Percentiles rank a stretch among this genome's conserved stretches.
phyloP scores from a whole-genome alignment of 2,113 vertebrate species.

The Orientallactaga bullata region DNA sequence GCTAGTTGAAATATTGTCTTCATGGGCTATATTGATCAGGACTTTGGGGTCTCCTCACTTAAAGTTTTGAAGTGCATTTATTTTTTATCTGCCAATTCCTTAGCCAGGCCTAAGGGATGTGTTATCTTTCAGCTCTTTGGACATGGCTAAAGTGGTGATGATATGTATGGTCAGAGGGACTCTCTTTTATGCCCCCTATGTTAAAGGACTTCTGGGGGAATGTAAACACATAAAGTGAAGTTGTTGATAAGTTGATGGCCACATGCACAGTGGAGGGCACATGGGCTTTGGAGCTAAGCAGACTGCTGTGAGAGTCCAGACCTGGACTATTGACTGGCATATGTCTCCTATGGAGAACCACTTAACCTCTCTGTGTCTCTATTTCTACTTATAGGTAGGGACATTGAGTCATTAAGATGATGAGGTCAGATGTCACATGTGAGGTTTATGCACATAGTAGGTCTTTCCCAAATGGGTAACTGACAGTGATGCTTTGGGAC shows the following conservation, averaged over 20 bases:
- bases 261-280: background rate
- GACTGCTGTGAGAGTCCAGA: background rate
- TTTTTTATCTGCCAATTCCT: background rate
- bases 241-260: constrained; percentile 13
- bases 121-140: background rate
- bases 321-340: background rate
- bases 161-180: background rate
- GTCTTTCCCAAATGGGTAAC: background rate
- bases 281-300: background rate
- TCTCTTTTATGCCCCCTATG: background rate
- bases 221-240: background rate
- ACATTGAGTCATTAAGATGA: background rate
- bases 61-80: background rate
- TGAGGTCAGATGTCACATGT: background rate
- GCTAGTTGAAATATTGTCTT: background rate
- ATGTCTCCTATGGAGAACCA: background rate
- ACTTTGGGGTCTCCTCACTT: background rate
- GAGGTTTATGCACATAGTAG: background rate
- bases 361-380: background rate
- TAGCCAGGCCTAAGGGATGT: background rate
- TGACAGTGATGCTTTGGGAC: background rate
- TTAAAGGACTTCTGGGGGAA: background rate
- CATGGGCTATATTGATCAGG: background rate
- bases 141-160: background rate
- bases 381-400: background rate